Evolutionary conservation across 2,113 vertebrate species (phyloP).

Genomic region (Nettapus auritus): DNA sequence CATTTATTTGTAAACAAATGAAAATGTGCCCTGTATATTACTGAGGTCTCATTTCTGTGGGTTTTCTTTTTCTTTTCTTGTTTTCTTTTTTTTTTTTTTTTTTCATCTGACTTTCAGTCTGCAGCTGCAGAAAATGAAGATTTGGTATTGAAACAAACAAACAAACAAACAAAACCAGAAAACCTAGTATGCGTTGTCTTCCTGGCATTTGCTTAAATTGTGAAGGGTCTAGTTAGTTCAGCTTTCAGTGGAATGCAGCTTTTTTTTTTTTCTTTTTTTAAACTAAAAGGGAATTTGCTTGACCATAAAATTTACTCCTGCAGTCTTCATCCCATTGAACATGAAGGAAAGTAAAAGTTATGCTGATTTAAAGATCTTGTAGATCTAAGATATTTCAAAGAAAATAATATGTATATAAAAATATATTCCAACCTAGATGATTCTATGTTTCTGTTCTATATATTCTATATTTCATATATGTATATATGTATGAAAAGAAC

Average conservation of each 20-base stretch:
- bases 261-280: too few species aligned
- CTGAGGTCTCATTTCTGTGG: accelerated
- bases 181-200: not conserved
- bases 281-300: not conserved
- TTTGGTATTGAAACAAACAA: not conserved
- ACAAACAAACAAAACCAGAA: too few species aligned
- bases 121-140: not conserved
- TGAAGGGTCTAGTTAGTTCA: not conserved
- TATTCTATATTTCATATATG: not conserved
- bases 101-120: not conserved
- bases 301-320: not conserved
- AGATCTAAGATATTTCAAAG: not conserved
- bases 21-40: not conserved
- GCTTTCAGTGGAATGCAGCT: not conserved
- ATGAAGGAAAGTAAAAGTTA: not conserved
- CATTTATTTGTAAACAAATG: not conserved
- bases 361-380: not conserved
- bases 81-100: not conserved
- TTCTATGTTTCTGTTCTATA: not conserved
- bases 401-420: not conserved
- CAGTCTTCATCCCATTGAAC: not conserved
- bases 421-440: too few species aligned
- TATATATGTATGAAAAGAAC: not conserved
- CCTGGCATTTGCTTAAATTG: not conserved
- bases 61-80: too few species aligned